Evolutionary conservation across 2,888 invertebrate genomes (phyloP).

Genomic region (Noctua comes): DNA sequence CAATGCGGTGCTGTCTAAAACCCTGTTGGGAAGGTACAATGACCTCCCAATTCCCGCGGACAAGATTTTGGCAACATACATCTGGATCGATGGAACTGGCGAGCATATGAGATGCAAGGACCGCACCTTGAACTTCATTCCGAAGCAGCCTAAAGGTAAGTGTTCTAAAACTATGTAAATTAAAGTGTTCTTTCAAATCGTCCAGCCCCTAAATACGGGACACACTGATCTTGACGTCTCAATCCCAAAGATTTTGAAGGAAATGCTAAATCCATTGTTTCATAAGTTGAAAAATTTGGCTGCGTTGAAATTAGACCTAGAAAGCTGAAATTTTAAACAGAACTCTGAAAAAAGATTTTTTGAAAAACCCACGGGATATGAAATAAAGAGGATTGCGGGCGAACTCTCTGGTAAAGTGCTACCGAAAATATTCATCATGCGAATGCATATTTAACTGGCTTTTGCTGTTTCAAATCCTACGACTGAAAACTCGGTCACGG

Average conservation of each 20-base stretch:
- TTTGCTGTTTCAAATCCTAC: neutral
- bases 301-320: neutral
- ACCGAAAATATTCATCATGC: neutral
- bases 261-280: neutral
- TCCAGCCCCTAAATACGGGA: neutral
- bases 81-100: conserved; percentile 98
- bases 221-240: neutral
- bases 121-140: conserved; percentile 95
- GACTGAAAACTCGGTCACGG: conserved; percentile 34
- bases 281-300: neutral
- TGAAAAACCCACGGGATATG: neutral
- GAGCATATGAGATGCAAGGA: conserved; percentile 97
- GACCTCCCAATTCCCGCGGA: conserved; percentile 94
- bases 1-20: conserved; percentile 95
- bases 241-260: neutral
- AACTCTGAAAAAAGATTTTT: neutral
- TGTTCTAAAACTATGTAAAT: conserved; percentile 13
- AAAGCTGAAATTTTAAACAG: neutral
- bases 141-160: conserved; percentile 93
- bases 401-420: neutral
- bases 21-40: conserved; percentile 93
- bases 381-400: neutral
- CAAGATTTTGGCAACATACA: conserved; percentile 95
- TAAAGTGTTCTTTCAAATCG: neutral
- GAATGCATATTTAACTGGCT: neutral